These are phyloP conservation scores for Diacarnus erythraeanus DNA, from an alignment of 37 sponge, comb jelly and placozoan genomes.

Conservation along the genomic window DNA sequence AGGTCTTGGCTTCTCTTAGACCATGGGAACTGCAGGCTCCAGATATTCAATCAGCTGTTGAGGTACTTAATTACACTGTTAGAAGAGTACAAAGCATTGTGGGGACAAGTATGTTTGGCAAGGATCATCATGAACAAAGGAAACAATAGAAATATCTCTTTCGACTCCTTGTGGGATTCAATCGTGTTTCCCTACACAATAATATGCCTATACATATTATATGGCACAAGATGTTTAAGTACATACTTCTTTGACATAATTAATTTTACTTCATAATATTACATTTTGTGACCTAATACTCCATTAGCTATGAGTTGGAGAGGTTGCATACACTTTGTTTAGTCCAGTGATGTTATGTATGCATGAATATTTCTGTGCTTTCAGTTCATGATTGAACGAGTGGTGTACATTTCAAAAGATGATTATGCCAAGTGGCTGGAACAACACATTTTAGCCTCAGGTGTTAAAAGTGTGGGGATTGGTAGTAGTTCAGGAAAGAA, in stretches of 20 bases:
- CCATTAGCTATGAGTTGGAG: too few species aligned
- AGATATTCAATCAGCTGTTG: conserved; percentile 29
- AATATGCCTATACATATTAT: too few species aligned
- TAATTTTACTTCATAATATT: too few species aligned
- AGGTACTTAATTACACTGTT: conserved; percentile 24
- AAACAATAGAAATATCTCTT: too few species aligned
- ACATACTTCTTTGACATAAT: too few species aligned
- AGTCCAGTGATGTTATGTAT: not conserved
- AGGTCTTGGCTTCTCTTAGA: conserved; percentile 40
- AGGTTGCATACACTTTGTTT: not conserved
- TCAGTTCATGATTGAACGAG: conserved; percentile 32
- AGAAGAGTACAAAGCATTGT: not conserved
- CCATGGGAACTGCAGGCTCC: conserved; percentile 71
- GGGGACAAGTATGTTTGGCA: too few species aligned
- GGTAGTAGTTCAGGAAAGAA: not conserved
- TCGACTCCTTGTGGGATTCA: too few species aligned
- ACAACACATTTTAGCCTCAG: not conserved
- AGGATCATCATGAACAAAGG: too few species aligned
- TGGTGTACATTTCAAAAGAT: conserved; percentile 58
- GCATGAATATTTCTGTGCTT: not conserved
- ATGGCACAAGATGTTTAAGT: too few species aligned
- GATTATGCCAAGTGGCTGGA: conserved; percentile 55
- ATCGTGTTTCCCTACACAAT: too few species aligned
- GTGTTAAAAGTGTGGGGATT: not conserved
- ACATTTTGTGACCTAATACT: too few species aligned